Base-by-base conservation (phyloP, 2,888 invertebrate species). In the Alsophila aescularia region DNA sequence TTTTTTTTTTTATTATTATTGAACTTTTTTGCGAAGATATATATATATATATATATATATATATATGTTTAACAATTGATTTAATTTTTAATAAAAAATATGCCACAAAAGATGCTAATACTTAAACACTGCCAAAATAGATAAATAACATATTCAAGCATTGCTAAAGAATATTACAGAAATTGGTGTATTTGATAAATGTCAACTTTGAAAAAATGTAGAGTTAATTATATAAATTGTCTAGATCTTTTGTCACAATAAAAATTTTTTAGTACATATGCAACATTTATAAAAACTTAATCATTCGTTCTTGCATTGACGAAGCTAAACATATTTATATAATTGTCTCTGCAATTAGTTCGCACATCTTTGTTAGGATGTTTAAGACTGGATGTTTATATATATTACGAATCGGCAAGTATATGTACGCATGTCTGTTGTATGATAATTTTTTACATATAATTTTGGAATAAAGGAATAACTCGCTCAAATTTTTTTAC, bases 301-400 rank as follows among this genome's bases (percentile, higher is more conserved):
- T n/a, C 7, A 7, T 7, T 24, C 7, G 7, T 5, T 24, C 8
- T 24, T 2, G 8, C 3, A 5, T 24, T 24, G 24, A 24, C 24
- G 7, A 24, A 8, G 24, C 8, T 24, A 24, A 24, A 24, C 7
- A 24, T 29, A 39, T 48, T 54, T 31, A 34, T 49, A 39, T 27
- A 43, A 9, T 43, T 31, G 12, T n/a, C 29, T 32, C 4, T 47
- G 60, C 35, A 42, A 52, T 60, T 72, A 72, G 70, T 70, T 74
- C 73, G 63, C 76, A 52, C 63, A 77, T 81, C 77, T 79, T 72
- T 52, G 58, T 55, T 39, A 73, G 74, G 81, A 68, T 81, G 78
- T 76, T 73, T 77, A 83, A 85, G 84, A 83, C 84, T 85, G 85
- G 84, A n/a, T n/a, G 75, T 72, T 70, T 75, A 67, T 79, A 80